Base-by-base conservation (phyloP, 2,797 vertebrate genomes). In the Pseudochirops corinnae region DNA sequence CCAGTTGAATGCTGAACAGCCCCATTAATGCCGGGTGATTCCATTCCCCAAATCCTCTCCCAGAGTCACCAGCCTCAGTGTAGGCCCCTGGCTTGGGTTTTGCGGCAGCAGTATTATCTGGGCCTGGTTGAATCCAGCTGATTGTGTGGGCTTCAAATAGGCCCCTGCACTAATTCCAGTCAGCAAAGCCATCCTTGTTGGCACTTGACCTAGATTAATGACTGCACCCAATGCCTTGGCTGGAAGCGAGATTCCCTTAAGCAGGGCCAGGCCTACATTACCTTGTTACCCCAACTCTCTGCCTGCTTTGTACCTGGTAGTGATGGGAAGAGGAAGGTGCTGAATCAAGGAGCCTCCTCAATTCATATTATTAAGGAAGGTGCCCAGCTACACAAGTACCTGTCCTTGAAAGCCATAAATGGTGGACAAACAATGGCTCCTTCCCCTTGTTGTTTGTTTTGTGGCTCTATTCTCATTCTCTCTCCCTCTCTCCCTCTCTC, bases 1-100 rank as follows among this genome's bases (percentile, higher is more conserved):
- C 98, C 98, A 97, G 98, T 95, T 56, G 98, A 98, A 98, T 98
- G 98, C 98, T 98, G 98, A 98, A 96, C 98, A 98, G 98, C 96
- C 94, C 98, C 97, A 97, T 98, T 98, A 98, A 98, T 98, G 98
- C 98, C 93, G 96, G 94, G 97, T 98, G 98, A 98, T 98, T 98
- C 97, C 93, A 97, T 98, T 98, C 98, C 96, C 97, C 96, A 97
- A 97, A 97, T 97, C 98, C 98, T 97, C 97, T 97, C 92, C 95
- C 98, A 94, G 1, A 94, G 1, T 97, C 90, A 92, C 94, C 97
- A 97, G 97, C 94, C 96, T 62, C 58, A 6, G 94, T 93, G 96
- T 95, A 50, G 74, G 74, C 97, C 4, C 50, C 13, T 55, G 55
- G 90, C 95, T 98, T 95, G 95, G 96, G 96, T 98, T 98, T 97